These are phyloP conservation scores for Anastatus disparis DNA, from an alignment of 1,140 invertebrate species.

Conservation along the genomic window DNA sequence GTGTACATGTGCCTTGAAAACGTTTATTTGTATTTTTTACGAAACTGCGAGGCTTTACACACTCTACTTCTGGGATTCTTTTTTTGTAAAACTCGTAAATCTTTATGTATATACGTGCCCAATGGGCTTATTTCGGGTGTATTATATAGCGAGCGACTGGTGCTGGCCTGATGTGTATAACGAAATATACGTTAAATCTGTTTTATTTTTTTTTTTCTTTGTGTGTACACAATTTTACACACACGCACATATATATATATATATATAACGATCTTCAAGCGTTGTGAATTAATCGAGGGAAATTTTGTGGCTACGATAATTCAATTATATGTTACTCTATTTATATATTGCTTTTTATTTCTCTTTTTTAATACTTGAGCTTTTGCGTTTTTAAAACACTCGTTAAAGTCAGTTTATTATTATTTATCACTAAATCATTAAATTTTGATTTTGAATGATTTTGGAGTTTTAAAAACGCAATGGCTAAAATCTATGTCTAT, in stretches of 20 bases:
- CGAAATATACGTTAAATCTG: no score
- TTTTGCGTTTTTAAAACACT: neutral
- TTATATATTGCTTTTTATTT: no score
- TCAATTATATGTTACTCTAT: slow-evolving; percentile 10
- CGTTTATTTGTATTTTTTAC: slow-evolving; percentile 36
- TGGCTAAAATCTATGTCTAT: no score
- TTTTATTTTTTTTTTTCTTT: neutral
- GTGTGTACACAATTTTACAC: neutral
- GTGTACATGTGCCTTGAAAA: neutral
- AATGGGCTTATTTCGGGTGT: slow-evolving; percentile 23
- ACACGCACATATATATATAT: neutral
- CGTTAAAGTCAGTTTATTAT: neutral
- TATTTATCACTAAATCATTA: neutral
- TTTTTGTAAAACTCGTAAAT: slow-evolving; percentile 35
- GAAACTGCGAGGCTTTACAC: no score
- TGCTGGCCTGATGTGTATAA: slow-evolving; percentile 20
- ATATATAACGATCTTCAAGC: neutral
- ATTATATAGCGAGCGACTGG: no score
- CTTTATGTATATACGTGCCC: neutral
- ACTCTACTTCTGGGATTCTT: no score
- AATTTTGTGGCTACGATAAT: neutral
- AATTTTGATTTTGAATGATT: no score
- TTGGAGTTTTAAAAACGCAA: no score
- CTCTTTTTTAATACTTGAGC: no score
- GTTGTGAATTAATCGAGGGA: slow-evolving; percentile 19